phyloP scores from a whole-genome alignment of 2,797 vertebrate genomes.

The Valencia hispanica region DNA sequence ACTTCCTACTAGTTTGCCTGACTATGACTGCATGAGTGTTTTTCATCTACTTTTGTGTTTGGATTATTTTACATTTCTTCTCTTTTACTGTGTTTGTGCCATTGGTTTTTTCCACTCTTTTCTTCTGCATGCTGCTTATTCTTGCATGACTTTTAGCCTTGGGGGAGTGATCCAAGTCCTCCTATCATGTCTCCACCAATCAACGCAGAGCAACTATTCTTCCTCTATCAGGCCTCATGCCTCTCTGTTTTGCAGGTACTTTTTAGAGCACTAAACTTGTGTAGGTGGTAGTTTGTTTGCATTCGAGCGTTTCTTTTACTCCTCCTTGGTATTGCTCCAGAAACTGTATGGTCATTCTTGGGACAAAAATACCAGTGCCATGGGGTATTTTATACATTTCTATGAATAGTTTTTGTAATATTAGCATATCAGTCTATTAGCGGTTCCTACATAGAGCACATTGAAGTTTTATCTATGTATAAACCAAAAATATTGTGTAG shows the following conservation, averaged over 20 bases:
- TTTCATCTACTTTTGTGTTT: constrained; percentile 15
- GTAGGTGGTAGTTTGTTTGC: constrained; percentile 29
- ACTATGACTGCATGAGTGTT: constrained; percentile 11
- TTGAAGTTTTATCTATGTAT: not conserved
- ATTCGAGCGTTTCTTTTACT: constrained; percentile 30
- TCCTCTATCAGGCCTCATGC: constrained; percentile 84
- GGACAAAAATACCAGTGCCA: not conserved
- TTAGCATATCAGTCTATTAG: not conserved
- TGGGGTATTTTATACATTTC: not conserved
- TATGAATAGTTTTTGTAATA: not conserved
- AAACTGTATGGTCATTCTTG: constrained; percentile 1
- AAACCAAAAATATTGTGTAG: not conserved
- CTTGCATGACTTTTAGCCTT: constrained; percentile 82
- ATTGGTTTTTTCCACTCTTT: constrained; percentile 31
- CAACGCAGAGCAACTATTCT: constrained; percentile 84
- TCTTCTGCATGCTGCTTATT: constrained; percentile 73
- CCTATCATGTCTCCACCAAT: constrained; percentile 83
- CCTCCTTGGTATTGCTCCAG: constrained; percentile 8
- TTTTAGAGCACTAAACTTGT: constrained; percentile 43
- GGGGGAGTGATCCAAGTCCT: constrained; percentile 78
- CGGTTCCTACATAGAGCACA: not conserved
- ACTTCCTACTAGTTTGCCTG: not conserved
- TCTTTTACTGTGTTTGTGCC: constrained; percentile 32
- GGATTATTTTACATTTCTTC: not conserved
- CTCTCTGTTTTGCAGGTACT: constrained; percentile 79